Percentiles rank a stretch among this genome's conserved stretches.
These are phyloP conservation scores for Poeciliopsis gracilis DNA, from an alignment of 2,797 vertebrate genomes.

Conservation along the genomic window DNA sequence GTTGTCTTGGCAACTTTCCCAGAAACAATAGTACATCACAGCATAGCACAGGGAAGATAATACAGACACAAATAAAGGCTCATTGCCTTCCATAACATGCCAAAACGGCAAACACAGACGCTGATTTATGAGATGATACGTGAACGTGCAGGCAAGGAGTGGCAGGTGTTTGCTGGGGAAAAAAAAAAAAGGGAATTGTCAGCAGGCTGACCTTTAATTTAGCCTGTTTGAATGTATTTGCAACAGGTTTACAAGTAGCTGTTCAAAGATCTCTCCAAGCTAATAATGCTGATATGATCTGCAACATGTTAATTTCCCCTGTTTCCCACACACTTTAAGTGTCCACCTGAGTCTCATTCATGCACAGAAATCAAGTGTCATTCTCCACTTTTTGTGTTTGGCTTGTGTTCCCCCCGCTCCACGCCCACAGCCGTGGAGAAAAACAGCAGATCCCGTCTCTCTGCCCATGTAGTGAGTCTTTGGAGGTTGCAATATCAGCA, in stretches of 20 bases:
- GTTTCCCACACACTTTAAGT: constrained; percentile 34
- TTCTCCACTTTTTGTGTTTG: constrained; percentile 60
- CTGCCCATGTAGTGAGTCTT: constrained; percentile 52
- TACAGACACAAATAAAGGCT: constrained; percentile 49
- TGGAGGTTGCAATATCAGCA: constrained; percentile 63
- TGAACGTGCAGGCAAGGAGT: constrained; percentile 12
- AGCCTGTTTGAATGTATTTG: constrained; percentile 48
- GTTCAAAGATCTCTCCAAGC: constrained; percentile 34
- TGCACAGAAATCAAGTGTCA: constrained; percentile 68
- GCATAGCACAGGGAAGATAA: constrained; percentile 38
- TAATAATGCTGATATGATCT: constrained; percentile 40
- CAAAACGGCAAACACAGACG: constrained; percentile 28
- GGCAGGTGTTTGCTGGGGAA: background rate
- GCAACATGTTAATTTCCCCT: constrained; percentile 33
- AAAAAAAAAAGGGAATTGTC: constrained; percentile 50
- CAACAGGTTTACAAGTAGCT: constrained; percentile 53
- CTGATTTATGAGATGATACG: constrained; percentile 37
- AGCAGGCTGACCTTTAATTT: constrained; percentile 53
- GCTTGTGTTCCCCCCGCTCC: constrained; percentile 45
- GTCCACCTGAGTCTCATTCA: constrained; percentile 65
- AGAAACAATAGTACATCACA: constrained; percentile 57
- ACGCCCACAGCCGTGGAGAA: constrained; percentile 32
- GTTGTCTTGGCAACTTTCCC: constrained; percentile 61
- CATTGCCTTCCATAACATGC: constrained; percentile 54
- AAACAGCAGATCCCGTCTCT: constrained; percentile 62